A percentile compares a stretch with the other conserved stretches of the same genome.
Conservation (phyloP, 2,113 vertebrate species). For the Urocynchramus pylzowi region DNA sequence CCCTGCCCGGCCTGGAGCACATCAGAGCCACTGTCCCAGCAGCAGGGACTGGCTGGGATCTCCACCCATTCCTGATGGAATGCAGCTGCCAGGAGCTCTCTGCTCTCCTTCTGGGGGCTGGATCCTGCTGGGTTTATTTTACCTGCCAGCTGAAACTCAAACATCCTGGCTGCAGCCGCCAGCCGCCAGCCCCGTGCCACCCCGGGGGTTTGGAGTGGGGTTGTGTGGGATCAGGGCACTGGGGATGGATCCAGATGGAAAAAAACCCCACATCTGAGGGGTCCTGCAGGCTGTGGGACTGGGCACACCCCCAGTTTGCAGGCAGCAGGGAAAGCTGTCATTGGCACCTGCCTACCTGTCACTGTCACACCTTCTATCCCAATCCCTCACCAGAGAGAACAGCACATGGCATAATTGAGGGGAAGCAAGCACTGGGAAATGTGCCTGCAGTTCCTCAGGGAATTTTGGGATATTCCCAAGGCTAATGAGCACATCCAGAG, state of each 20-base stretch:
- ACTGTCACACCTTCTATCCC: not conserved
- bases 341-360: not conserved
- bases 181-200: not conserved
- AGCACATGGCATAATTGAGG: not conserved
- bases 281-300: accelerated
- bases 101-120: not conserved
- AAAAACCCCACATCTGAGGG: not conserved
- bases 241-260: not conserved
- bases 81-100: not conserved
- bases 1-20: not conserved
- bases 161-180: not conserved
- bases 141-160: conserved; percentile 28
- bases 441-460: not conserved
- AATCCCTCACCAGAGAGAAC: not conserved
- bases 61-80: not conserved
- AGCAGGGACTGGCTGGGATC: not conserved
- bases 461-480: not conserved
- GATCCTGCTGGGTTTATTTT: not conserved
- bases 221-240: not conserved
- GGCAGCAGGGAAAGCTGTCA: not conserved
- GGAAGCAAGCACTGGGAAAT: not conserved
- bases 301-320: not conserved
- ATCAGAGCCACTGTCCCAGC: not conserved
- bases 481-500: not conserved
- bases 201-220: not conserved